Percentiles rank a stretch among this genome's conserved stretches.
Evolutionary conservation across 2,888 invertebrate species (phyloP).

Genomic region (Lithosia quadra): DNA sequence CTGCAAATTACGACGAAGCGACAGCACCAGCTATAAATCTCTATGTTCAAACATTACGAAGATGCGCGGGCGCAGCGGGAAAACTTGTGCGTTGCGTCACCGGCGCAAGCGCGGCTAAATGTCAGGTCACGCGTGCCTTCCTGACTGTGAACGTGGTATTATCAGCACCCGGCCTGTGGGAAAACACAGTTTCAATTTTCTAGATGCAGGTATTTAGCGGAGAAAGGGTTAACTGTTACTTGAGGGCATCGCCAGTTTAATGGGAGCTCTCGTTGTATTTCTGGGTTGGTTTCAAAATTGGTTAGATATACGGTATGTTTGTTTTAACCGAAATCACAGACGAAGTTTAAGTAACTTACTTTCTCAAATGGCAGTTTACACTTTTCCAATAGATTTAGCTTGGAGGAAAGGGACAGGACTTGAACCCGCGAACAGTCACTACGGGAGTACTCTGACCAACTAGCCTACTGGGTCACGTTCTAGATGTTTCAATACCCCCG

Average conservation of each 20-base stretch:
- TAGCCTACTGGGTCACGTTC: too few relatives aligned
- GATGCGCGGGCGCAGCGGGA: slow-evolving; percentile 56
- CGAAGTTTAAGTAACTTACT: too few relatives aligned
- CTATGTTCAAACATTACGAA: slow-evolving; percentile 40
- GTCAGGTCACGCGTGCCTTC: slow-evolving; percentile 73
- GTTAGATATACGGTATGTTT: neutral
- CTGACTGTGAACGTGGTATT: slow-evolving; percentile 73
- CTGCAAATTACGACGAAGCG: slow-evolving; percentile 36
- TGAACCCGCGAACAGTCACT: too few relatives aligned
- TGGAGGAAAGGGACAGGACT: too few relatives aligned
- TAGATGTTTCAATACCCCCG: too few relatives aligned
- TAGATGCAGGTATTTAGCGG: slow-evolving; percentile 8
- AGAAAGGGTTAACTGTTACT: slow-evolving; percentile 18
- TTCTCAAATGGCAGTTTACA: too few relatives aligned
- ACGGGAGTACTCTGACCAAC: too few relatives aligned
- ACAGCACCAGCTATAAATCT: slow-evolving; percentile 41
- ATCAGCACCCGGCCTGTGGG: slow-evolving; percentile 36
- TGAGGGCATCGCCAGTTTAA: neutral
- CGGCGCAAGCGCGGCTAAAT: slow-evolving; percentile 67
- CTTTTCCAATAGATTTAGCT: too few relatives aligned
- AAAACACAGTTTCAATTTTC: slow-evolving; percentile 31
- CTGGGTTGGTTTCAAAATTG: neutral
- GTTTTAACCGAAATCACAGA: too few relatives aligned
- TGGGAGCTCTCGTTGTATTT: neutral
- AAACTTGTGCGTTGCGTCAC: slow-evolving; percentile 52